Percentiles rank a stretch among this genome's conserved stretches.
Evolutionary conservation across 2,888 invertebrate species (phyloP).

Genomic region (Agrochola lota): DNA sequence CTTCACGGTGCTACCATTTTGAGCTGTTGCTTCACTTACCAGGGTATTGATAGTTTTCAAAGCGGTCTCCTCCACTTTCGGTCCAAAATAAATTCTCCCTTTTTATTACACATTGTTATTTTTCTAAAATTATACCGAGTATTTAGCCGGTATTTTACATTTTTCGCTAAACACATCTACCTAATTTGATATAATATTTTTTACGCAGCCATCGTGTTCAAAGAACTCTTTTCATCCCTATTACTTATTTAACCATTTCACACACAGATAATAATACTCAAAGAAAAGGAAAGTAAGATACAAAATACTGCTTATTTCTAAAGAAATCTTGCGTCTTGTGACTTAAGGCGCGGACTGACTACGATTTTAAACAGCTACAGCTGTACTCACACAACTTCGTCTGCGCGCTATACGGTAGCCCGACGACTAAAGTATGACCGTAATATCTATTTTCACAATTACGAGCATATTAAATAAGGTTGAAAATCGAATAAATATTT

Average conservation of each 20-base stretch:
- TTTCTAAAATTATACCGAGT: background rate
- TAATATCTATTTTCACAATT: too few species aligned
- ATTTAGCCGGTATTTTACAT: background rate
- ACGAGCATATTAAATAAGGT: too few species aligned
- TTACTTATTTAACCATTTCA: background rate
- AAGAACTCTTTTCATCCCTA: background rate
- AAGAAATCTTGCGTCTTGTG: background rate
- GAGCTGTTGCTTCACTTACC: background rate
- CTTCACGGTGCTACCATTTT: background rate
- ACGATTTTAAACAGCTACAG: too few species aligned
- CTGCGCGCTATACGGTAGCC: too few species aligned
- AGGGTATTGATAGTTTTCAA: constrained; percentile 1
- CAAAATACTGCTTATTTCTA: background rate
- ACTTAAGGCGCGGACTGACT: too few species aligned
- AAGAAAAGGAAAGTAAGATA: too few species aligned
- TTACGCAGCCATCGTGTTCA: background rate
- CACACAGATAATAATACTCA: background rate
- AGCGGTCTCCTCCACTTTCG: background rate
- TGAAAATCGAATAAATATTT: too few species aligned
- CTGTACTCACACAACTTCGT: too few species aligned
- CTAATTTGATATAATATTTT: background rate
- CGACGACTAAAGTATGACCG: too few species aligned
- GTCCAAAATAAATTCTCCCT: background rate
- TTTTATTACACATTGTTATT: too few species aligned
- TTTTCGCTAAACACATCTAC: background rate